Evolutionary conservation across 2,113 vertebrate species (phyloP).

Genomic region (Bettongia penicillata): DNA sequence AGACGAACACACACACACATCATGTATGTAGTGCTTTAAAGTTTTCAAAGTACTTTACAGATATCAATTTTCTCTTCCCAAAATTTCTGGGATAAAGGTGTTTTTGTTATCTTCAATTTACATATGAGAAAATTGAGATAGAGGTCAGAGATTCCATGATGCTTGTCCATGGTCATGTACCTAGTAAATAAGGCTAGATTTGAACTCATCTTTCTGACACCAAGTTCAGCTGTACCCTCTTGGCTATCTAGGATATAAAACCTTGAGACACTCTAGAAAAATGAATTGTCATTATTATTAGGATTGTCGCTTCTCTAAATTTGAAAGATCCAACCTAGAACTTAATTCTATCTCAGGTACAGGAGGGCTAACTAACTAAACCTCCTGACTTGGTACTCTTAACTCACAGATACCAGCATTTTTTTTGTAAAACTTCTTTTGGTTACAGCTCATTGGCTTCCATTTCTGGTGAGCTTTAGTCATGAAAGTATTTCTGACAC

Average conservation of each 20-base stretch:
- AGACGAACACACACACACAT: too few species aligned
- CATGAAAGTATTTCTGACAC: constrained; percentile 4
- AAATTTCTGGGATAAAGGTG: background rate
- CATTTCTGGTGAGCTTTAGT: background rate
- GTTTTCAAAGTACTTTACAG: background rate
- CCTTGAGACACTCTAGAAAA: background rate
- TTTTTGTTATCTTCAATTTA: background rate
- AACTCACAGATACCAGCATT: background rate
- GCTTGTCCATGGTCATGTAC: background rate
- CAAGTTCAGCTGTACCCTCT: background rate
- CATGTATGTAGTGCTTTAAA: background rate
- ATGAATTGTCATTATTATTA: background rate
- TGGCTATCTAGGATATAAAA: background rate
- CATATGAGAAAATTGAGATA: background rate
- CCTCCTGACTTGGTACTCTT: background rate
- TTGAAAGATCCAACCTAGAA: background rate
- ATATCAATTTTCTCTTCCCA: background rate
- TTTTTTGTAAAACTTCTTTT: background rate
- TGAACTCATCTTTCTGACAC: background rate
- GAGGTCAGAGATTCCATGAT: background rate
- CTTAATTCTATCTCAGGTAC: background rate
- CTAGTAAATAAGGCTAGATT: background rate
- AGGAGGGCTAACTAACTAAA: background rate
- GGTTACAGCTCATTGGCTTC: constrained; percentile 29
- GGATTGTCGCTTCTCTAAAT: background rate